These are phyloP conservation scores for Lepas anatifera DNA, from an alignment of 2,888 invertebrate species.

Conservation along the genomic window DNA sequence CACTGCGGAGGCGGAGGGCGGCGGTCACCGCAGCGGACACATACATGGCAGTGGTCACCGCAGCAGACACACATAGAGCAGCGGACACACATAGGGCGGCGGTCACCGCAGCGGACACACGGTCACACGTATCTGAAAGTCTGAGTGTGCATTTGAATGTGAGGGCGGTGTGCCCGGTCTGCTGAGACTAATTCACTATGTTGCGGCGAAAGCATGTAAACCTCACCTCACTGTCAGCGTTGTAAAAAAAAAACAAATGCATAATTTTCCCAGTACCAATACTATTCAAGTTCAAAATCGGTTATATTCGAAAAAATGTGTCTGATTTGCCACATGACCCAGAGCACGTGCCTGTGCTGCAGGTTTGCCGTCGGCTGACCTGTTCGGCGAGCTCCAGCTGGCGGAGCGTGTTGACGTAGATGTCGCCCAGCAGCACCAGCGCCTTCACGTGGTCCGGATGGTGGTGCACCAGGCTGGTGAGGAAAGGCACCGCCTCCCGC, in stretches of 20 bases:
- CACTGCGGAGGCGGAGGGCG: constrained; percentile 44
- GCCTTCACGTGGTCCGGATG: constrained; percentile 93
- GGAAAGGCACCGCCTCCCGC: constrained; percentile 78
- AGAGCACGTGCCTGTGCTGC: background rate
- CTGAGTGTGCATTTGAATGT: background rate
- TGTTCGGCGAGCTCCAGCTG: constrained; percentile 88
- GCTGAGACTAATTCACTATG: background rate
- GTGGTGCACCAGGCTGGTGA: constrained; percentile 77
- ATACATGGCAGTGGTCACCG: too few species aligned
- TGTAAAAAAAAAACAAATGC: too few species aligned
- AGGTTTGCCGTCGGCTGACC: constrained; percentile 43
- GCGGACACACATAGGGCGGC: background rate
- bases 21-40: too few species aligned
- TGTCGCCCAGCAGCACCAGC: constrained; percentile 81
- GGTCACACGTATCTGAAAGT: too few species aligned
- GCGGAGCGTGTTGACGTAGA: constrained; percentile 89
- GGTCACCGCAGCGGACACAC: too few species aligned
- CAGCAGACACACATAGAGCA: too few species aligned
- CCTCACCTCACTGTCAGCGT: too few species aligned
- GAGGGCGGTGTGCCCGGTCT: background rate
- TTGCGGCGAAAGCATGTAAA: too few species aligned
- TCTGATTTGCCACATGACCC: too few species aligned
- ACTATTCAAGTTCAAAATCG: too few species aligned
- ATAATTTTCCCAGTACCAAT: too few species aligned
- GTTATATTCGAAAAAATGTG: too few species aligned